Evolutionary conservation across 2,113 vertebrate genomes (phyloP).

Genomic region (Raphicerus campestris): DNA sequence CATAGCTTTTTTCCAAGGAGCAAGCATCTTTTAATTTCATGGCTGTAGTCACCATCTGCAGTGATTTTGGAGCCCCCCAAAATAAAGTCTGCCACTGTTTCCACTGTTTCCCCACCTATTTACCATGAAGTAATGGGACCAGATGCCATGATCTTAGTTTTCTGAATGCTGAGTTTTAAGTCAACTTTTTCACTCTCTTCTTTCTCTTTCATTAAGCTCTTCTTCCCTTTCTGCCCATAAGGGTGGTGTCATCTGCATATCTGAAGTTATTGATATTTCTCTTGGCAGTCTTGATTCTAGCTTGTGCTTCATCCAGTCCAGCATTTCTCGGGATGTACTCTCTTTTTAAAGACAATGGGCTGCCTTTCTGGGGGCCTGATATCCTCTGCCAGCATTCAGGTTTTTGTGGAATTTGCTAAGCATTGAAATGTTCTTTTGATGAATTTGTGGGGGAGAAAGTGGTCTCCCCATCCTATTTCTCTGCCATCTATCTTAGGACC

Average conservation of each 20-base stretch:
- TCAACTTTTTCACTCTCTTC: background rate
- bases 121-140: background rate
- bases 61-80: background rate
- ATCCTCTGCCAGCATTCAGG: too few relatives aligned
- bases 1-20: background rate
- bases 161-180: background rate
- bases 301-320: background rate
- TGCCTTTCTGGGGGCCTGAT: too few relatives aligned
- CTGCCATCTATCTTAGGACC: too few relatives aligned
- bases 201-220: background rate
- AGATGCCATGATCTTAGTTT: background rate
- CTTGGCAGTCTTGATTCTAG: background rate
- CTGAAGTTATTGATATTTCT: background rate
- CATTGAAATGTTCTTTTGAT: too few relatives aligned
- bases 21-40: background rate
- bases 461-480: too few relatives aligned
- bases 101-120: background rate
- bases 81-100: background rate
- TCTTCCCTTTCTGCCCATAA: background rate
- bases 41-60: background rate
- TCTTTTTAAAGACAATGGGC: background rate
- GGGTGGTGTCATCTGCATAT: background rate
- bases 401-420: too few relatives aligned
- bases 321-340: background rate
- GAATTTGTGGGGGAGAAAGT: too few relatives aligned